Base-by-base conservation (phyloP, 2,113 vertebrate species). In the Plecturocebus donacophilus region DNA sequence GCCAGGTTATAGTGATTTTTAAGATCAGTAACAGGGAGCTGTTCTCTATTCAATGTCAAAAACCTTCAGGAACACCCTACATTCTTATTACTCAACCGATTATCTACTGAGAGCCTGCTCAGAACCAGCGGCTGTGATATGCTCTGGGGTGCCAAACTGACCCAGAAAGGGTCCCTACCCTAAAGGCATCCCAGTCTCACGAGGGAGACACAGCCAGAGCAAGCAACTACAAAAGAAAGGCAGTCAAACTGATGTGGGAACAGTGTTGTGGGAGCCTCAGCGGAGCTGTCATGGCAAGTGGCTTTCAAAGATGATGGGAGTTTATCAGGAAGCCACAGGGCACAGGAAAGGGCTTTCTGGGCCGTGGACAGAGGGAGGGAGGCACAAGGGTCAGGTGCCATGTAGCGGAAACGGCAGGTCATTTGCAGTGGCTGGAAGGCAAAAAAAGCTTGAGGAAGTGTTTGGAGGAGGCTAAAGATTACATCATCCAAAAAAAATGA, bases 401-500 rank as follows among this genome's bases (percentile, higher is more conserved):
- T 20, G 1, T 3, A 58, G 42, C 40, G 68, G 61, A 42, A 80
- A 19, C 32, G 49, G 47, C 76, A 73, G 25, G 54, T 61, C 13
- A 87, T 75, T 13, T 30, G 70, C 32, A 47, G 27, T 49, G 47
- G 71, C 61, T 94, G 10, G 76, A 70, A 49, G 38, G 58, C 12
- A 12, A 89, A 79, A 12, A 32, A 73, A 66, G 52, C 14, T n/a
- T 71, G 54, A 90, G 56, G 25, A 42, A 61, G 58, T 64, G n/a
- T 77, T 79, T 76, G n/a, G 79, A 90, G n/a, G 56, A 90, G 7
- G 64, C 81, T 85, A n/a, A 73, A 70, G 64, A 90, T 87, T 17
- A 61, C 42, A 85, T 98, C 3, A 71, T 23, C 25, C 47, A 66
- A 81, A 93, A 93, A 93, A 42, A 83, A 66, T 77, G 25, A 76